Percentiles rank a stretch among this genome's conserved stretches.
Conservation (phyloP, 2,113 vertebrate species). For the Oxyura jamaicensis region DNA sequence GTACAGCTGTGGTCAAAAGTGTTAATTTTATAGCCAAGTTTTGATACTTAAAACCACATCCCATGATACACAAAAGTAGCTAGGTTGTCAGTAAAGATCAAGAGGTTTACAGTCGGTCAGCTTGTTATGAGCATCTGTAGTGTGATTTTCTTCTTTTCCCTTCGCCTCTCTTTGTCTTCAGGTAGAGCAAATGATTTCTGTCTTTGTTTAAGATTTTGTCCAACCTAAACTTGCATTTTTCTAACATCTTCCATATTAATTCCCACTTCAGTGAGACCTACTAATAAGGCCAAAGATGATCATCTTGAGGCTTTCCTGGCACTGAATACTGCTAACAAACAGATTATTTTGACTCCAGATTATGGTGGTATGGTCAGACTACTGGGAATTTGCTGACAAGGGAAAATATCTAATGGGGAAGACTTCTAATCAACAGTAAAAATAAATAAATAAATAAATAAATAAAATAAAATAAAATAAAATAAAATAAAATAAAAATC, state of each 20-base stretch:
- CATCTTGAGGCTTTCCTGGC: slow-evolving; percentile 18
- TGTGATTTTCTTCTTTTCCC: not conserved
- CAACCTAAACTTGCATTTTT: not conserved
- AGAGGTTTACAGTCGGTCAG: not conserved
- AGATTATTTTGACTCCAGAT: slow-evolving; percentile 60
- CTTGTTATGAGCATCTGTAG: not conserved
- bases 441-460: slow-evolving; percentile 49
- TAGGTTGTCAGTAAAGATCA: not conserved
- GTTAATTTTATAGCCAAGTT: not conserved
- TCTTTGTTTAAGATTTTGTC: not conserved
- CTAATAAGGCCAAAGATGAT: slow-evolving; percentile 41
- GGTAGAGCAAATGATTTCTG: not conserved
- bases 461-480: slow-evolving; percentile 56
- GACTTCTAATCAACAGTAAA: slow-evolving; percentile 32
- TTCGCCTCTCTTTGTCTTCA: not conserved
- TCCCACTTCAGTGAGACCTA: slow-evolving; percentile 20
- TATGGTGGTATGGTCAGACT: slow-evolving; percentile 52
- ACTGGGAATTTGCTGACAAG: slow-evolving; percentile 50
- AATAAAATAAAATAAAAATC: too few species aligned
- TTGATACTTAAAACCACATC: not conserved
- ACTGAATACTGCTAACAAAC: slow-evolving; percentile 33
- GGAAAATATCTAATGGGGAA: not conserved
- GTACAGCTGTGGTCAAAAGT: not conserved
- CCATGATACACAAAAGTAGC: not conserved
- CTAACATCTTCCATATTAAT: slow-evolving; percentile 13